Evolutionary conservation across 1,140 invertebrate species (phyloP).

Genomic region (Lanistes nyassanus): DNA sequence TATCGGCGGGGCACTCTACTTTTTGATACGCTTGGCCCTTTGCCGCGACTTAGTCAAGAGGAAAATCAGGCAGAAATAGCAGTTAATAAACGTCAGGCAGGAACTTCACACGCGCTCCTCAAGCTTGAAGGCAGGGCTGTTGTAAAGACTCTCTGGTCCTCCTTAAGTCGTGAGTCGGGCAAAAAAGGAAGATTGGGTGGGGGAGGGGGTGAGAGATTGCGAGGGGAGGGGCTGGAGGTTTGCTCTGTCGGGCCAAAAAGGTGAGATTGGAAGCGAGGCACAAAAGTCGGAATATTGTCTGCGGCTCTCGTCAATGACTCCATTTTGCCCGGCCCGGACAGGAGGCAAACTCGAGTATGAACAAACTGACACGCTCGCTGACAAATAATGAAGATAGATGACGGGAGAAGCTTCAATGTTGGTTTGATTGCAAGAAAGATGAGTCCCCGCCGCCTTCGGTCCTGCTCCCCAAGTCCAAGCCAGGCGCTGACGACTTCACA

Average conservation of each 20-base stretch:
- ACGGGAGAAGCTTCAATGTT: slow-evolving; percentile 29
- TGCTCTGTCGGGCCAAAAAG: no score
- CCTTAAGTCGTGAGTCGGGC: no score
- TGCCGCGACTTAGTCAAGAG: slow-evolving; percentile 17
- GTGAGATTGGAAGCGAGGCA: neutral
- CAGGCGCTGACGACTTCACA: no score
- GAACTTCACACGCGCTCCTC: slow-evolving; percentile 19
- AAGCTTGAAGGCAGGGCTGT: slow-evolving; percentile 15
- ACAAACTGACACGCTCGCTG: slow-evolving; percentile 37
- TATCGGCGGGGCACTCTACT: slow-evolving; percentile 14
- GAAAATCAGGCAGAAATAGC: slow-evolving; percentile 36
- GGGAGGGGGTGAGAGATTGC: no score
- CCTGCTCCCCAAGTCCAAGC: no score
- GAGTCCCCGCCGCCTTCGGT: slow-evolving; percentile 23
- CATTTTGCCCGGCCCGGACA: slow-evolving; percentile 18
- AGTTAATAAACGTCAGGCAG: slow-evolving; percentile 35
- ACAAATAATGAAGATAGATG: slow-evolving; percentile 48
- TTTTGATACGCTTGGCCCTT: slow-evolving; percentile 32
- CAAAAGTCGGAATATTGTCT: slow-evolving; percentile 24
- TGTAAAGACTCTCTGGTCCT: slow-evolving; percentile 10
- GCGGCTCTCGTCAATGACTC: slow-evolving; percentile 21
- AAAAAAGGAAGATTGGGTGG: no score
- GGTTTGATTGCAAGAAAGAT: slow-evolving; percentile 32
- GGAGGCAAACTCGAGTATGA: slow-evolving; percentile 26
- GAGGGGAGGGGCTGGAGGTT: no score